These are phyloP conservation scores for Drosophila meridiana DNA, from an alignment of 2,888 invertebrate species.

Conservation along the genomic window DNA sequence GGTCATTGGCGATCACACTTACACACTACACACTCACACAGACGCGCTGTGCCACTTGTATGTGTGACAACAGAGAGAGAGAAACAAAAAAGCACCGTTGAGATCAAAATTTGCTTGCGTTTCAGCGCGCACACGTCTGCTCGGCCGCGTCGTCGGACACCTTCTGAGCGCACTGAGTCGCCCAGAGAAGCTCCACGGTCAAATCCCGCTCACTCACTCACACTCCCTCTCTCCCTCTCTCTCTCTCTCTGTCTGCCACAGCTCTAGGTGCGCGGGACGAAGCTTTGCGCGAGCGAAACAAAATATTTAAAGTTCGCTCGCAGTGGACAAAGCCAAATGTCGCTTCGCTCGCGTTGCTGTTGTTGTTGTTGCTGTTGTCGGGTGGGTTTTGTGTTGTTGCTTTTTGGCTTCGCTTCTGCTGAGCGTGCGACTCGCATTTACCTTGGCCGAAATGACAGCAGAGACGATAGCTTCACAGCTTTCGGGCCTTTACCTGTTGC, in stretches of 20 bases:
- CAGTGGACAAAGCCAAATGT: slow-evolving; percentile 44
- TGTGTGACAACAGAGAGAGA: slow-evolving; percentile 42
- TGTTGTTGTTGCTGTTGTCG: slow-evolving; percentile 28
- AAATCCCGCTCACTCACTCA: slow-evolving; percentile 6
- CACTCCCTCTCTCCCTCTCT: neutral
- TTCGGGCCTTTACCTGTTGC: slow-evolving; percentile 59
- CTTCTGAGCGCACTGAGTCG: slow-evolving; percentile 72
- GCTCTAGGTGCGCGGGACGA: slow-evolving; percentile 12
- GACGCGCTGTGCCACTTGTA: slow-evolving; percentile 12
- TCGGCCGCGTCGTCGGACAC: slow-evolving; percentile 66
- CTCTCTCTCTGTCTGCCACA: slow-evolving; percentile 12
- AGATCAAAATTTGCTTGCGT: slow-evolving; percentile 65
- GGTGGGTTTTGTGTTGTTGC: slow-evolving; percentile 26
- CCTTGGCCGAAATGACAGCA: slow-evolving; percentile 74
- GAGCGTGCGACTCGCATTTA: slow-evolving; percentile 50
- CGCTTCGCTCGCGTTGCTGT: slow-evolving; percentile 4
- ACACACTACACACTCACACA: slow-evolving; percentile 33
- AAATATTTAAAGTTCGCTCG: slow-evolving; percentile 52
- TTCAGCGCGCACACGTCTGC: slow-evolving; percentile 70
- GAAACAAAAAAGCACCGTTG: slow-evolving; percentile 74
- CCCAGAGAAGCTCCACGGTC: slow-evolving; percentile 52
- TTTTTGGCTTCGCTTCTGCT: slow-evolving; percentile 18
- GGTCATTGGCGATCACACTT: slow-evolving; percentile 69
- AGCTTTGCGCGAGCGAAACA: slow-evolving; percentile 29
- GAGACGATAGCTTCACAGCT: slow-evolving; percentile 34